Evolutionary conservation across 1,140 invertebrate genomes (phyloP).

Genomic region (Epicauta chinensis): DNA sequence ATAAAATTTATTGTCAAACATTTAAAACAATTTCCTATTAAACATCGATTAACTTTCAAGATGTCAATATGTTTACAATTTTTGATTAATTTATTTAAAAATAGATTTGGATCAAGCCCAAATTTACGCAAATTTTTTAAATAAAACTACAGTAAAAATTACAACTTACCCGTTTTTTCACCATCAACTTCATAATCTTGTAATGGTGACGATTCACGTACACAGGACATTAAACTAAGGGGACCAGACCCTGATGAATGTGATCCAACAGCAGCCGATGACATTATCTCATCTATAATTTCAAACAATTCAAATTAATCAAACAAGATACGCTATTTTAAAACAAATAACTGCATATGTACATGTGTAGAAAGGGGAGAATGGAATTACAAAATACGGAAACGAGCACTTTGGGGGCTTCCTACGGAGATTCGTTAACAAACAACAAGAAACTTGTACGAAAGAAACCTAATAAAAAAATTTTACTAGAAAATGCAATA

Average conservation of each 20-base stretch:
- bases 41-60: background rate
- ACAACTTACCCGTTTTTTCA: slow-evolving; percentile 38
- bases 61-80: background rate
- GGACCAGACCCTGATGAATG: slow-evolving; percentile 35
- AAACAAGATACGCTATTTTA: too few relatives aligned
- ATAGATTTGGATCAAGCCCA: background rate
- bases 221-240: slow-evolving; percentile 48
- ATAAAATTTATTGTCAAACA: too few relatives aligned
- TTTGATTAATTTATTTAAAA: background rate
- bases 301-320: slow-evolving; percentile 4
- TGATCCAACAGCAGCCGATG: slow-evolving; percentile 29
- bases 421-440: too few relatives aligned
- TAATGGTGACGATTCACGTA: slow-evolving; percentile 48
- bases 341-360: too few relatives aligned
- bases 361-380: too few relatives aligned
- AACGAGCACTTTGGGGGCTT: too few relatives aligned
- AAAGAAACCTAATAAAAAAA: too few relatives aligned
- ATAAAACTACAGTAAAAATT: background rate
- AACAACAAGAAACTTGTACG: too few relatives aligned
- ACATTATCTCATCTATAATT: slow-evolving; percentile 28
- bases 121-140: background rate
- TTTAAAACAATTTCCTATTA: too few relatives aligned
- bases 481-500: too few relatives aligned
- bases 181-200: slow-evolving; percentile 34
- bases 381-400: too few relatives aligned